These are phyloP conservation scores for Brachionus rubens DNA, from an alignment of 1,140 invertebrate species.

Conservation along the genomic window DNA sequence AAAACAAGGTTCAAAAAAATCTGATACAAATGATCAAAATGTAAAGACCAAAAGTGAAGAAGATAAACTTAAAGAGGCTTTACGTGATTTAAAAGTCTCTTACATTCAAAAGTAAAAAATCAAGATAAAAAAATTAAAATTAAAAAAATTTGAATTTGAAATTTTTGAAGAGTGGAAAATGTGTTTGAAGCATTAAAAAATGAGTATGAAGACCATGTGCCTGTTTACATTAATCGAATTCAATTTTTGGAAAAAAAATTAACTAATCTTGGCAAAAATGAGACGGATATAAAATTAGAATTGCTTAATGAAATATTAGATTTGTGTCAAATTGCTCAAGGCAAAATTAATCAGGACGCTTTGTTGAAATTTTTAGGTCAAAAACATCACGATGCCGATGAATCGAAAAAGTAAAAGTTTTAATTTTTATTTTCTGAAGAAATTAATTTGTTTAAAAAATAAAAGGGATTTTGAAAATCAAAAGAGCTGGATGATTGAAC, in stretches of 20 bases:
- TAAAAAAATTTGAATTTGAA: neutral
- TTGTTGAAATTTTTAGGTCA: slow-evolving; percentile 73
- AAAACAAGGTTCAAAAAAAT: slow-evolving; percentile 8
- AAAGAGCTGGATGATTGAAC: slow-evolving; percentile 7
- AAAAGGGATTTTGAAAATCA: slow-evolving; percentile 21
- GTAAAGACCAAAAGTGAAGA: slow-evolving; percentile 21
- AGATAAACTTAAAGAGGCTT: neutral
- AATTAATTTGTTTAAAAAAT: neutral
- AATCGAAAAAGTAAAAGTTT: slow-evolving; percentile 50
- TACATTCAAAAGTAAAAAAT: neutral
- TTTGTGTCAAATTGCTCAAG: slow-evolving; percentile 68
- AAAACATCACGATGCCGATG: slow-evolving; percentile 72
- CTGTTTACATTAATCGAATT: slow-evolving; percentile 72
- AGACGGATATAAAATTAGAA: slow-evolving; percentile 50
- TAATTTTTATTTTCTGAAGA: neutral
- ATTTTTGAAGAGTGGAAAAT: slow-evolving; percentile 48
- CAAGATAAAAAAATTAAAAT: neutral
- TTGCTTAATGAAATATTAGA: slow-evolving; percentile 59
- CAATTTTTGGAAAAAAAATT: slow-evolving; percentile 68
- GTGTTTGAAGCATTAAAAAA: slow-evolving; percentile 73
- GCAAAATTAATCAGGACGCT: slow-evolving; percentile 69
- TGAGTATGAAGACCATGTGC: slow-evolving; percentile 70
- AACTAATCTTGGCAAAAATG: slow-evolving; percentile 49
- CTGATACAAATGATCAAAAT: neutral
- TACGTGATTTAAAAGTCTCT: slow-evolving; percentile 12